phyloP scores from a whole-genome alignment of 2,797 vertebrate species.

The Bradypodion ventrale region DNA sequence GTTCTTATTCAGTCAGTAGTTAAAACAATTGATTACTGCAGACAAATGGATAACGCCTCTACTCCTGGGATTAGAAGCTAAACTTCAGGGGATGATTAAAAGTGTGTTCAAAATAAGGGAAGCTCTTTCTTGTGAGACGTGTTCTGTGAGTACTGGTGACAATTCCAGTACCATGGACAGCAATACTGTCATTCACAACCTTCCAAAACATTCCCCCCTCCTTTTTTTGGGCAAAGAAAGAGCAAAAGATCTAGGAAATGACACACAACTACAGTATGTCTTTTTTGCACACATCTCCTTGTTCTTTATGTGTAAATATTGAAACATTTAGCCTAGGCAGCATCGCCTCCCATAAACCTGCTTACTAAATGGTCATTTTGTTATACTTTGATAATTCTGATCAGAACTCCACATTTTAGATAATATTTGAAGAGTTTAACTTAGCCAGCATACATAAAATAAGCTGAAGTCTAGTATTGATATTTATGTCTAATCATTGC shows the following conservation, averaged over 20 bases:
- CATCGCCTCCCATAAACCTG: not conserved
- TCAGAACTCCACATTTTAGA: not conserved
- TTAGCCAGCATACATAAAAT: not conserved
- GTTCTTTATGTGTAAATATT: not conserved
- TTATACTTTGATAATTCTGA: not conserved
- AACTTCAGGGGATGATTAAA: not conserved
- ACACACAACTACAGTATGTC: not conserved
- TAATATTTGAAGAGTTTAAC: not conserved
- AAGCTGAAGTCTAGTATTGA: not conserved
- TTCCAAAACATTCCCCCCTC: not conserved
- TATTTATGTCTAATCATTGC: not conserved
- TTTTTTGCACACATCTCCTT: not conserved
- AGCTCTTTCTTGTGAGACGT: accelerated
- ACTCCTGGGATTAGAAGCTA: no score
- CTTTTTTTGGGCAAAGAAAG: not conserved
- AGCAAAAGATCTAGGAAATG: not conserved
- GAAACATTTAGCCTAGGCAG: not conserved
- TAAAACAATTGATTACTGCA: not conserved
- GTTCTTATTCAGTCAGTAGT: no score
- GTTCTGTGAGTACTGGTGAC: not conserved
- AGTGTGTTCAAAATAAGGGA: not conserved
- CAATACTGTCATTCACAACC: not conserved
- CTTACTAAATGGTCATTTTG: not conserved
- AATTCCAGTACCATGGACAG: slow-evolving; percentile 48
- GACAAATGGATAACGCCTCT: not conserved